phyloP scores from a whole-genome alignment of 2,113 vertebrate species.

The Tonatia bakeri region DNA sequence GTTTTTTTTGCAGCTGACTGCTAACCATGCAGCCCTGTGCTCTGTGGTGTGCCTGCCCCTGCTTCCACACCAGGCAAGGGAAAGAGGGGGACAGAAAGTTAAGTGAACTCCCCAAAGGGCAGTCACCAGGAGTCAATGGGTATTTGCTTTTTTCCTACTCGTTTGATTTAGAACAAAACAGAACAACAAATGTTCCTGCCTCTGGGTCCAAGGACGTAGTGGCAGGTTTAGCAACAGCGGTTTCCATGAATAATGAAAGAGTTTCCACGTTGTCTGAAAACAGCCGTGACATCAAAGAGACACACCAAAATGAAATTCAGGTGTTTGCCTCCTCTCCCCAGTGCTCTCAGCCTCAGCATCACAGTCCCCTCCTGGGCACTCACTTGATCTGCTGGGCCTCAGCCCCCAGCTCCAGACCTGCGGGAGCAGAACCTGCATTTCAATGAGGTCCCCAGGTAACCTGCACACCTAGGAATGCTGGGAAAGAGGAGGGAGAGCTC shows the following conservation, averaged over 20 bases:
- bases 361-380: no score
- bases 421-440: background rate
- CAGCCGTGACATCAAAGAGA: conserved; percentile 34
- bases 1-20: background rate
- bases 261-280: conserved; percentile 37
- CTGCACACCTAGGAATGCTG: background rate
- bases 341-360: background rate
- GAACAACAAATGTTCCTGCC: conserved; percentile 41
- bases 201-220: conserved; percentile 37
- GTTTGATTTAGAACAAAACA: conserved; percentile 64
- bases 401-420: background rate
- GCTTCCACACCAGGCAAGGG: background rate
- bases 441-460: background rate
- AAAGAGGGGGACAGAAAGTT: background rate
- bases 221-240: background rate
- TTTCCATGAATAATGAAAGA: conserved; percentile 59
- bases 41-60: background rate
- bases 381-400: accelerated
- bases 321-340: background rate
- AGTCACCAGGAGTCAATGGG: background rate
- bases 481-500: background rate
- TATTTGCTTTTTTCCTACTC: conserved; percentile 51
- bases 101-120: conserved; percentile 28
- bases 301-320: background rate
- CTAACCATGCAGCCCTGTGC: background rate